Conservation (phyloP, 1,140 invertebrate genomes). For the Euglossa dilemma region DNA sequence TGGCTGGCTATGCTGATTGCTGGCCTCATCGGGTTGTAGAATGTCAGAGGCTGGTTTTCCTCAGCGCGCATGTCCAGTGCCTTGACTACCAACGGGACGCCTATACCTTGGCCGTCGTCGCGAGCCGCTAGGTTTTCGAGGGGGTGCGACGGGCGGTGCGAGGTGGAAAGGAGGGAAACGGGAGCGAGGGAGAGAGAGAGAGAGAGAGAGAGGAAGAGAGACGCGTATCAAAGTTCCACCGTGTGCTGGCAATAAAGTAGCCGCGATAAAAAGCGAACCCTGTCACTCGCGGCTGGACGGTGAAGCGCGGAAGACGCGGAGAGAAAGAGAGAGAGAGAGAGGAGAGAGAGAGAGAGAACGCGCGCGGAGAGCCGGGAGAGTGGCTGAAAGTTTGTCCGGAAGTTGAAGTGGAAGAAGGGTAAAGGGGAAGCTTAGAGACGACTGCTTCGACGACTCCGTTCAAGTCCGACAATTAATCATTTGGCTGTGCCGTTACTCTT, state of each 20-base stretch:
- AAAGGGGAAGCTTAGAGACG: neutral
- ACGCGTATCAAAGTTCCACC: conserved; percentile 71
- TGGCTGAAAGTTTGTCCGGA: neutral
- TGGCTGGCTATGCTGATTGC: neutral
- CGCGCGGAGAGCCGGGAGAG: neutral
- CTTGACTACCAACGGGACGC: conserved; percentile 77
- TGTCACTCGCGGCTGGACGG: conserved; percentile 28
- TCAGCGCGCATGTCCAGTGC: conserved; percentile 77
- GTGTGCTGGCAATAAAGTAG: conserved; percentile 48
- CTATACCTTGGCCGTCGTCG: conserved; percentile 59
- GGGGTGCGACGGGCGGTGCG: neutral
- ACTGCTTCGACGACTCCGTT: conserved; percentile 15
- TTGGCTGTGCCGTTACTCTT: conserved; percentile 62
- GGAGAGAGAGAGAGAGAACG: no score
- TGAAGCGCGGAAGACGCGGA: conserved; percentile 22
- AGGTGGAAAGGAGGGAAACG: neutral
- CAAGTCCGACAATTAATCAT: conserved; percentile 43
- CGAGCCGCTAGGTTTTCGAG: conserved; percentile 46
- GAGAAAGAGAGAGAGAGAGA: no score
- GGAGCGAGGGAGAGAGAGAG: neutral
- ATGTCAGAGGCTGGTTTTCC: conserved; percentile 14
- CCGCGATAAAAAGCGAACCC: conserved; percentile 33
- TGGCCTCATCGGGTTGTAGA: conserved; percentile 22
- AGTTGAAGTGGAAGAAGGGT: conserved; percentile 8
- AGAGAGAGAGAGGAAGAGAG: conserved; percentile 7